Evolutionary conservation across 2,797 vertebrate species (phyloP), one percentile per base, ranked within the genome.

Genomic region (Schizopygopsis malacanthus): DNA sequence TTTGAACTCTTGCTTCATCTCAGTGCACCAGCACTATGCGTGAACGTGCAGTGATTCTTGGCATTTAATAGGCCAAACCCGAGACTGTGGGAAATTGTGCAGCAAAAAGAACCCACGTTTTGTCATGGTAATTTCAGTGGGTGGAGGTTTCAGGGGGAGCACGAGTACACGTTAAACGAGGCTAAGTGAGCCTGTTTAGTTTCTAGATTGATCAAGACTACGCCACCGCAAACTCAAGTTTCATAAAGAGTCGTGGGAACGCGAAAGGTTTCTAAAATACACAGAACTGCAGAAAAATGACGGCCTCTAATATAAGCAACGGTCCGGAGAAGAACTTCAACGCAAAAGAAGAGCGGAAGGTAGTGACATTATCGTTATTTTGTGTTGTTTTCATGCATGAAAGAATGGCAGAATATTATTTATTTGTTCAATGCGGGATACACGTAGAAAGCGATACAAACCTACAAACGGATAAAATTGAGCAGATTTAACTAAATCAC

Each of bases 281-380:
- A 28, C 16, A 4, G 39, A 25, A 6, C 22, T 39, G 41, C 54
- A 25, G 69, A 79, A 89, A 11, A 56, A 93, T 92, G 91, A 93
- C 92, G 77, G 91, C 92, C 13, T 92, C 90, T 54, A 92, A 87
- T 52, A 77, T 86, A 50, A 86, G 86, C n/a, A 91, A 86, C 33
- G 87, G 86, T 67, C 76, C 90, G 3, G 92, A 93, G 41, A 92
- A 90, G 54, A 91, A 79, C 80, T 90, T 87, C 85, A 92, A 77
- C 85, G 86, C 92, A n/a, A 93, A 92, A 86, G 92, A 92, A 65
- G 92, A 93, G 47, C 78, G 92, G 75, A 93, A 93, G 92, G 92
- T 93, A 92, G 7, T 63, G 39, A 18, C 18, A 18, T 4, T 43
- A 4, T 4, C 2, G 5, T 20, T 11, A 12, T n/a, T 86, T 76